These are phyloP conservation scores for Zeuzera pyrina DNA, from an alignment of 2,888 invertebrate genomes.

Conservation along the genomic window DNA sequence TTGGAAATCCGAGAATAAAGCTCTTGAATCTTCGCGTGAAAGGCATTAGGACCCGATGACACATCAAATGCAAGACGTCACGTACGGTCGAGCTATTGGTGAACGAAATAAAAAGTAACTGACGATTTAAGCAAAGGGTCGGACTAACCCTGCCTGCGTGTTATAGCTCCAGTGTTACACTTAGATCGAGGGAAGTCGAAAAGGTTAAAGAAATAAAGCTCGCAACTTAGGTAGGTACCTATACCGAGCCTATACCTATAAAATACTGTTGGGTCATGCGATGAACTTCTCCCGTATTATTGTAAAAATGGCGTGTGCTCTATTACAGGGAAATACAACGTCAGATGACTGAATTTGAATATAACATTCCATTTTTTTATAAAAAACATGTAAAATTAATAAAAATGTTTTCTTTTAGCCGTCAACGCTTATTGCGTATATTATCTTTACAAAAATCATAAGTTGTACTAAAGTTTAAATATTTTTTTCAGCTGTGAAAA, in stretches of 20 bases:
- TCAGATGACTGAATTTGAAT: too few relatives aligned
- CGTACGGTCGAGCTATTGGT: conserved; percentile 26
- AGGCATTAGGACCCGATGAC: conserved; percentile 18
- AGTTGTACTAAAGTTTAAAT: too few relatives aligned
- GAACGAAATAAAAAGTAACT: conserved; percentile 36
- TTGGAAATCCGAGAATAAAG: too few relatives aligned
- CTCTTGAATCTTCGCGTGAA: conserved; percentile 15
- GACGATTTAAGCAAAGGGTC: conserved; percentile 37
- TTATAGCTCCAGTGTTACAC: conserved; percentile 23
- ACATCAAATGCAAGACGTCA: conserved; percentile 32
- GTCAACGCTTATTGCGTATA: too few relatives aligned
- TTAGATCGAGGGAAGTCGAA: conserved; percentile 14
- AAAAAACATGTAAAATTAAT: too few relatives aligned
- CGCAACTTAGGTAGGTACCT: conserved; percentile 2
- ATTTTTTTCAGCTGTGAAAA: too few relatives aligned
- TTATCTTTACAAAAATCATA: too few relatives aligned
- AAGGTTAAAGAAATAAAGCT: conserved; percentile 20
- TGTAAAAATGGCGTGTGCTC: too few relatives aligned
- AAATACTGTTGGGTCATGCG: background rate
- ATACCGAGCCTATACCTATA: background rate
- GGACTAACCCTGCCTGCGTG: conserved; percentile 25
- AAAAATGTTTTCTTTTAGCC: too few relatives aligned
- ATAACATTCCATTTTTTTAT: too few relatives aligned
- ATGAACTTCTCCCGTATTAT: background rate
- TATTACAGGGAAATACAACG: too few relatives aligned